phyloP scores from a whole-genome alignment of 2,113 vertebrate species.

The Cyanoderma ruficeps region DNA sequence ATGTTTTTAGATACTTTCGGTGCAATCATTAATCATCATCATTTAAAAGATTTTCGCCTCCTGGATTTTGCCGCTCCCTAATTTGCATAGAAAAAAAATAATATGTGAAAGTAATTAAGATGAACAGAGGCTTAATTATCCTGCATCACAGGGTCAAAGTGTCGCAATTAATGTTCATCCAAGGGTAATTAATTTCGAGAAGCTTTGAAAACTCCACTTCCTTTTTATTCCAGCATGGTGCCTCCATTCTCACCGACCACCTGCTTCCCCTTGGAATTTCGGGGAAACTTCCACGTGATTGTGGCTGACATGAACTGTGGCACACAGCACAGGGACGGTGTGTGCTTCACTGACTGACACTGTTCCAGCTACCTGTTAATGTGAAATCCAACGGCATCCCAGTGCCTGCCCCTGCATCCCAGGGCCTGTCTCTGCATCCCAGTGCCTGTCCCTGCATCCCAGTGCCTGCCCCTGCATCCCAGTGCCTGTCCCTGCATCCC shows the following conservation, averaged over 20 bases:
- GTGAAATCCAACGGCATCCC: not conserved
- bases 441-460: not conserved
- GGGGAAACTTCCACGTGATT: not conserved
- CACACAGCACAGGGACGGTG: fast-evolving
- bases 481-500: too few species aligned
- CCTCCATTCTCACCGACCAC: not conserved
- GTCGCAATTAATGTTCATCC: not conserved
- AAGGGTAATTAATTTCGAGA: constrained; percentile 40
- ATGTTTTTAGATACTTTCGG: not conserved
- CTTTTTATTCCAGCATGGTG: not conserved
- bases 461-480: not conserved
- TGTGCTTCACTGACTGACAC: not conserved
- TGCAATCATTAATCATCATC: constrained; percentile 7
- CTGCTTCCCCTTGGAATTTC: not conserved
- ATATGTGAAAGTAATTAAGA: constrained; percentile 51
- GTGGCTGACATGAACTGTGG: fast-evolving
- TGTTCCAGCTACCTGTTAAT: fast-evolving
- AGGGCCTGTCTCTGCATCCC: too few species aligned
- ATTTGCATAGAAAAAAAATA: constrained; percentile 46
- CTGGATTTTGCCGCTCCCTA: constrained; percentile 27
- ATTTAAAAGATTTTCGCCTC: constrained; percentile 34
- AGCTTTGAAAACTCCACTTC: not conserved
- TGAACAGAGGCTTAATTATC: constrained; percentile 34
- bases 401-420: not conserved
- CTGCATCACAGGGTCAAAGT: constrained; percentile 30